A percentile compares a stretch with the other conserved stretches of the same genome.
Evolutionary conservation across 2,888 invertebrate species (phyloP).

Genomic region (Ennomos erosarius): DNA sequence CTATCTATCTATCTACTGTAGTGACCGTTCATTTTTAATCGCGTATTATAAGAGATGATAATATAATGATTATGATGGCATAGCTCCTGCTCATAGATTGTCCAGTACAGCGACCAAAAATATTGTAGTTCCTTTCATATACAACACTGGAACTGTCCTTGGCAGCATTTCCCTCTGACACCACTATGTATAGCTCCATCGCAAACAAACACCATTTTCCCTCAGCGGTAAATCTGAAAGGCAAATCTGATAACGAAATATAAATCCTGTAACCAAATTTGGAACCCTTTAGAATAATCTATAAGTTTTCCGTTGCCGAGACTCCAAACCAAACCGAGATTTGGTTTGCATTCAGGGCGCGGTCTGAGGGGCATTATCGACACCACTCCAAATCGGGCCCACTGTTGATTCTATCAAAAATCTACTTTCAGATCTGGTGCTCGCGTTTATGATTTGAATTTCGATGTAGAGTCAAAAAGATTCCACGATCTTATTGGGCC

Average conservation of each 20-base stretch:
- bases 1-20: too few relatives aligned
- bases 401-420: constrained; percentile 82
- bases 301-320: constrained; percentile 72
- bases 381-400: constrained; percentile 68
- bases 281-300: constrained; percentile 75
- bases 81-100: too few relatives aligned
- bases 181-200: background rate
- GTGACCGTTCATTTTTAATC: too few relatives aligned
- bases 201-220: constrained; percentile 36
- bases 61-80: too few relatives aligned
- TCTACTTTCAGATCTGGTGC: constrained; percentile 54
- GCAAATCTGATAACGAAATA: constrained; percentile 47
- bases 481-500: background rate
- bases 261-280: constrained; percentile 49
- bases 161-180: background rate
- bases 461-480: constrained; percentile 7
- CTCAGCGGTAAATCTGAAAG: constrained; percentile 24
- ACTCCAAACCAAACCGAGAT: constrained; percentile 69
- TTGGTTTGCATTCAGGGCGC: constrained; percentile 72
- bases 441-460: constrained; percentile 10
- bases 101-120: too few relatives aligned
- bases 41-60: too few relatives aligned
- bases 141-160: too few relatives aligned
- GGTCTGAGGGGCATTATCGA: constrained; percentile 76
- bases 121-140: too few relatives aligned